These are phyloP conservation scores for Prionace glauca DNA, from an alignment of 2,797 vertebrate species.

Conservation along the genomic window DNA sequence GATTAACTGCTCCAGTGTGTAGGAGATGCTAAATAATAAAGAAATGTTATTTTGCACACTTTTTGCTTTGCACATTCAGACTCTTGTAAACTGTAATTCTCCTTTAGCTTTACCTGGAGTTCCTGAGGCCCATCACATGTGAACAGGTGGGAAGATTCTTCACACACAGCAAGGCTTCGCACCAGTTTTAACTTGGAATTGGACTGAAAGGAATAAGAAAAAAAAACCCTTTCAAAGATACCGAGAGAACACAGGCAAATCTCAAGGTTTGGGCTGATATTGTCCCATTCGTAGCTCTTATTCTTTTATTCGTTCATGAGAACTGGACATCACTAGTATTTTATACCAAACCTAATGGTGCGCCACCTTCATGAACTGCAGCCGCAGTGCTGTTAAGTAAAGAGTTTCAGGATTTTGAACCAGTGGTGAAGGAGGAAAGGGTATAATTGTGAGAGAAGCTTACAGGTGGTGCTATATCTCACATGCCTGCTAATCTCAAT, in stretches of 20 bases:
- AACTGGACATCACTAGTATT: background rate
- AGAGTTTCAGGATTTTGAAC: background rate
- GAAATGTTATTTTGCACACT: background rate
- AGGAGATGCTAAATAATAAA: background rate
- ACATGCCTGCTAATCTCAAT: background rate
- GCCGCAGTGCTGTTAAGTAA: background rate
- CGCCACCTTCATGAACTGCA: background rate
- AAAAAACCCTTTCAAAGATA: constrained; percentile 11
- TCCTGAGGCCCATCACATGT: constrained; percentile 76
- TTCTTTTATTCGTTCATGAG: background rate
- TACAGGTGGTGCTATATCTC: background rate
- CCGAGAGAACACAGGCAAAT: background rate
- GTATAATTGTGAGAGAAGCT: background rate
- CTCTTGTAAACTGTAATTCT: background rate
- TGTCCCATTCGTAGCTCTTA: background rate
- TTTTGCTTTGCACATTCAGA: background rate
- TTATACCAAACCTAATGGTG: background rate
- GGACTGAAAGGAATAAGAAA: constrained; percentile 61
- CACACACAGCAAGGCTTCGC: constrained; percentile 91
- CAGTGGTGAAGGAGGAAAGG: background rate
- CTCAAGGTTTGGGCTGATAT: background rate
- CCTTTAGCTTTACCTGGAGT: constrained; percentile 61
- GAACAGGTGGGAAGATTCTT: constrained; percentile 84
- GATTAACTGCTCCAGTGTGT: background rate
- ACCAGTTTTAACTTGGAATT: constrained; percentile 97